Percentiles rank a stretch among this genome's conserved stretches.
Evolutionary conservation across 2,797 vertebrate genomes (phyloP).

Genomic region (Amblyopsis hoosieri): DNA sequence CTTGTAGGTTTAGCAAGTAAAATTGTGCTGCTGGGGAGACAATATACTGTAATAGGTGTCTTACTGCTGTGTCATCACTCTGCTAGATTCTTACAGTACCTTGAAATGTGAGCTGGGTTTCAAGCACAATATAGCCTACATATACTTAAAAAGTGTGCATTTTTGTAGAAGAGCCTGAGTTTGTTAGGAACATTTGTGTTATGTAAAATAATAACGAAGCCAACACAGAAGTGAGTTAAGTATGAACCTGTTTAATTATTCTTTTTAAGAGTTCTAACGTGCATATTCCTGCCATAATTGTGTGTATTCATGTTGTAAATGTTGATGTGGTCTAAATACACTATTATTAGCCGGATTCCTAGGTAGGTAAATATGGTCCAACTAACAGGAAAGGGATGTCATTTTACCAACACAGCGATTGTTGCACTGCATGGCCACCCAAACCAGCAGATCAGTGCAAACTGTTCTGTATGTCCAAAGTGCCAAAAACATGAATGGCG

Average conservation of each 20-base stretch:
- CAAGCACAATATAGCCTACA: slow-evolving; percentile 20
- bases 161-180: slow-evolving; percentile 21
- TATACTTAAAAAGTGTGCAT: slow-evolving; percentile 30
- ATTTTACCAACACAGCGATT: slow-evolving; percentile 61
- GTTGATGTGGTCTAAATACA: slow-evolving; percentile 62
- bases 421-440: slow-evolving; percentile 73
- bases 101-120: slow-evolving; percentile 18
- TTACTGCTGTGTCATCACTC: slow-evolving; percentile 21
- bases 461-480: slow-evolving; percentile 77
- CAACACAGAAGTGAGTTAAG: slow-evolving; percentile 46
- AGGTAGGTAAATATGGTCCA: slow-evolving; percentile 38
- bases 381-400: slow-evolving; percentile 60
- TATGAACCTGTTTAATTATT: slow-evolving; percentile 38
- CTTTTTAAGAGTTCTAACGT: slow-evolving; percentile 56
- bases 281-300: slow-evolving; percentile 73
- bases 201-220: slow-evolving; percentile 51
- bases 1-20: slow-evolving; percentile 13
- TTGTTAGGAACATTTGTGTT: slow-evolving; percentile 47
- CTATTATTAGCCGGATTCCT: slow-evolving; percentile 63
- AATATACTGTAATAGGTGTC: slow-evolving; percentile 12
- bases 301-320: slow-evolving; percentile 64
- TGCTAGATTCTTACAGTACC: slow-evolving; percentile 15
- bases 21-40: slow-evolving; percentile 3
- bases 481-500: slow-evolving; percentile 78
- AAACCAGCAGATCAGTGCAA: slow-evolving; percentile 84